phyloP scores from a whole-genome alignment of 2,888 invertebrate species.

The Globia sparganii region DNA sequence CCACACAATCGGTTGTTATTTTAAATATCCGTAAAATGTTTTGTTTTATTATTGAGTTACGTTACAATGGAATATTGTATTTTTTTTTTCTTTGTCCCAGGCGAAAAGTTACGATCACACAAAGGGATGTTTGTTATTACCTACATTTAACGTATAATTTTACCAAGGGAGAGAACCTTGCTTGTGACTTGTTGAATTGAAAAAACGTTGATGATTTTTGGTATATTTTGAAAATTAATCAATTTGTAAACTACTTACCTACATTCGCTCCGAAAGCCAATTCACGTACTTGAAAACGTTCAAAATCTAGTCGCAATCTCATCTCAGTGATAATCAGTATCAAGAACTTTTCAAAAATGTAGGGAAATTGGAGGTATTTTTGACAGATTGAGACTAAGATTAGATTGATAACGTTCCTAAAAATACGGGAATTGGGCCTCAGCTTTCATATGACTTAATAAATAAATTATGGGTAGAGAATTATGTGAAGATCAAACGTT shows the following conservation, averaged over 20 bases:
- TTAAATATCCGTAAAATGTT: slow-evolving; percentile 35
- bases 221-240: too few species aligned
- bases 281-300: neutral
- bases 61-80: slow-evolving; percentile 2
- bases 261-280: too few species aligned
- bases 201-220: too few species aligned
- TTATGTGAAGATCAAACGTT: neutral
- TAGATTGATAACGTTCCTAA: neutral
- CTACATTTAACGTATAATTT: too few species aligned
- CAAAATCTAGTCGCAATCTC: neutral
- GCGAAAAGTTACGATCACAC: neutral
- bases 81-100: neutral
- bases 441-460: neutral
- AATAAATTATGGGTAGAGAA: neutral
- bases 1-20: slow-evolving; percentile 48
- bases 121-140: too few species aligned
- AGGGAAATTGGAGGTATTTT: too few species aligned
- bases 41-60: slow-evolving; percentile 1
- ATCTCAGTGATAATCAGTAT: neutral
- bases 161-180: too few species aligned
- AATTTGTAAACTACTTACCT: too few species aligned
- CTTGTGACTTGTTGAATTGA: too few species aligned
- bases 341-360: too few species aligned
- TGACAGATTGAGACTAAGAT: too few species aligned
- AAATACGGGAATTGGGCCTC: neutral